Base-by-base conservation (phyloP, 2,113 vertebrate genomes). In the Amazona guildingii region DNA sequence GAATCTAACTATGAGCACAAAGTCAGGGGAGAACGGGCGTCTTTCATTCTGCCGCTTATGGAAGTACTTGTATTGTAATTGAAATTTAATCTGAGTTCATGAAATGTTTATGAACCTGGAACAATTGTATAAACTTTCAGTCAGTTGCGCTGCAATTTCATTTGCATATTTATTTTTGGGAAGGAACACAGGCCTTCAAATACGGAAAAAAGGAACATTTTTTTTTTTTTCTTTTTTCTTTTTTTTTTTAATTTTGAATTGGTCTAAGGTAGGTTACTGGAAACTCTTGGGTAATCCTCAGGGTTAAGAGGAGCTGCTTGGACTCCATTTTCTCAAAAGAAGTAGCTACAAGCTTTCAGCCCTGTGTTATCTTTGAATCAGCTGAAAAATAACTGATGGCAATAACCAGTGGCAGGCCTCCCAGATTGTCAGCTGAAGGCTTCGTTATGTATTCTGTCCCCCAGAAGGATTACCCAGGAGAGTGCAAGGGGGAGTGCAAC, bases 1-100 rank as follows among this genome's bases (percentile, higher is more conserved):
- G 35, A 82, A 92, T 72, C 66, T 83, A 43, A 54, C 73, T 80
- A 18, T 23, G 44, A 84, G 52, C 24, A 86, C 52, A 85, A 94
- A 95, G 43, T 55, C 55, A 68, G 80, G 37, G 59, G 29, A 92
- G 81, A 92, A 52, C 35, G 76, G 35, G 52, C 48, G 1, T 87
- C 86, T 86, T 83, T 94, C 93, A 62, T 92, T 94, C 74, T 91
- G 86, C 66, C 0, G 2, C 74, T 94, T 41, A 5, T 54, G 73
- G 83, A 89, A 94, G 62, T 89, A 79, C 81, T 93, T 88, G 80
- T 82, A 86, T 96, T 94, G 77, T 94, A 94, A 96, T 94, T 96
- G 96, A 95, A 96, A 96, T 97, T 92, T 95, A 96, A 96, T 96
- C 95, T 85, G 81, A 80, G 54, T 93, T 96, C 92, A 94, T 96